Percentiles rank a stretch among this genome's conserved stretches.
These are phyloP conservation scores for Mesoclemmys tuberculata DNA, from an alignment of 2,113 vertebrate species.

Conservation along the genomic window DNA sequence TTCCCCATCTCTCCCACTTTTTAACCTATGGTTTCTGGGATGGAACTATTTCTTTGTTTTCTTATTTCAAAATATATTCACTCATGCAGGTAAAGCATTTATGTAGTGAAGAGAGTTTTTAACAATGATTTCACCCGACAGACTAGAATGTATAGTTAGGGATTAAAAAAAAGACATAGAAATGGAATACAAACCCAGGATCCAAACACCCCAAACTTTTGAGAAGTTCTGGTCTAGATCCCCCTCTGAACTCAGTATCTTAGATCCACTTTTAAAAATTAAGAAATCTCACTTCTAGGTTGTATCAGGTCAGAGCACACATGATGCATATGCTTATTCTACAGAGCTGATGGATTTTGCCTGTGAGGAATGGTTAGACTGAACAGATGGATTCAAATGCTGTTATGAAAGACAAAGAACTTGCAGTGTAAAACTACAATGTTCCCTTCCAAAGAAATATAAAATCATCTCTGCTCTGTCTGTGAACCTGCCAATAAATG, in stretches of 20 bases:
- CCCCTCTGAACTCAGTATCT: background rate
- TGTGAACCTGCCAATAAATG: background rate
- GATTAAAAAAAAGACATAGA: background rate
- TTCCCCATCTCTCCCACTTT: background rate
- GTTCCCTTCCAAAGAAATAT: background rate
- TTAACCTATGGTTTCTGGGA: background rate
- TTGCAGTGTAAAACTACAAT: background rate
- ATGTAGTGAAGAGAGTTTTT: background rate
- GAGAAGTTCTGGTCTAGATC: background rate
- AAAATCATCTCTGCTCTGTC: background rate
- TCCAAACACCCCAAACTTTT: background rate
- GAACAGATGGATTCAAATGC: conserved; percentile 17
- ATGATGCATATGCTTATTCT: background rate
- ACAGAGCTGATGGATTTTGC: background rate
- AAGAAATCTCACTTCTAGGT: background rate
- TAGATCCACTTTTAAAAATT: background rate
- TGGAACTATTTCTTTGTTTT: background rate
- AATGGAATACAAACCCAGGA: background rate
- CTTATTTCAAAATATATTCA: background rate
- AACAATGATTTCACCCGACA: background rate
- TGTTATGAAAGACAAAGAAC: background rate
- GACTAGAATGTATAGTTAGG: background rate
- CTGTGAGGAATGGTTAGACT: background rate
- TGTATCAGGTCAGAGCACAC: background rate
- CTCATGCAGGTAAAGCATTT: background rate